Evolutionary conservation across 2,888 invertebrate species (phyloP).

Genomic region (Aplocera efformata): DNA sequence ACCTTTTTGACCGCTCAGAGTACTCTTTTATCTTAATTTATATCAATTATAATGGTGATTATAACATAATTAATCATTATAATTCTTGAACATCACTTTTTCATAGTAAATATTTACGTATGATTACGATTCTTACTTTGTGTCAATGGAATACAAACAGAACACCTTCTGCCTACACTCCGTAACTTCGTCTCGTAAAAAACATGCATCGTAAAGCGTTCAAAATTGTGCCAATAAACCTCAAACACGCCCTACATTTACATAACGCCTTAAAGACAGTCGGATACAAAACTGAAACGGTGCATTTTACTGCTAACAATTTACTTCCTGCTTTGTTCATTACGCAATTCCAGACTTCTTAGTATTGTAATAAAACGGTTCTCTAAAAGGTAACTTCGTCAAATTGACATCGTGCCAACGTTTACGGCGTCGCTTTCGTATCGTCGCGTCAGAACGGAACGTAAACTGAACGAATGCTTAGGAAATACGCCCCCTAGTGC

Average conservation of each 20-base stretch:
- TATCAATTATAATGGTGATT: too few relatives aligned
- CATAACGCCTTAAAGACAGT: slow-evolving; percentile 5
- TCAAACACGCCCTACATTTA: slow-evolving; percentile 10
- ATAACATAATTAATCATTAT: too few relatives aligned
- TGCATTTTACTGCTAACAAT: slow-evolving; percentile 22
- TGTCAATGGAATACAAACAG: background rate
- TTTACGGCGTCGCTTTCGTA: slow-evolving; percentile 9
- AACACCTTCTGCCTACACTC: too few relatives aligned
- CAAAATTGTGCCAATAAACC: slow-evolving; percentile 7
- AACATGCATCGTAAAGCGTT: background rate
- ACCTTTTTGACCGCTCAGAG: too few relatives aligned
- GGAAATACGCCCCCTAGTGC: slow-evolving; percentile 24
- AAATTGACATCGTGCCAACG: slow-evolving; percentile 14
- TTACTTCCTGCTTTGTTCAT: slow-evolving; percentile 18
- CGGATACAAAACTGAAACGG: slow-evolving; percentile 6
- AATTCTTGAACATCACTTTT: too few relatives aligned
- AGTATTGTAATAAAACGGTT: slow-evolving; percentile 14
- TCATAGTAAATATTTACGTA: too few relatives aligned
- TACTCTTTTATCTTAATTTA: too few relatives aligned
- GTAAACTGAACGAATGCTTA: slow-evolving; percentile 20
- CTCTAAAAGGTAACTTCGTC: slow-evolving; percentile 12
- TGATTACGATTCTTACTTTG: too few relatives aligned
- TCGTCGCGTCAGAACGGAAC: slow-evolving; percentile 8
- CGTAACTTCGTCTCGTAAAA: background rate
- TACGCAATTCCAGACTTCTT: slow-evolving; percentile 16